phyloP scores from a whole-genome alignment of 2,113 vertebrate species.

The Abramis brama region DNA sequence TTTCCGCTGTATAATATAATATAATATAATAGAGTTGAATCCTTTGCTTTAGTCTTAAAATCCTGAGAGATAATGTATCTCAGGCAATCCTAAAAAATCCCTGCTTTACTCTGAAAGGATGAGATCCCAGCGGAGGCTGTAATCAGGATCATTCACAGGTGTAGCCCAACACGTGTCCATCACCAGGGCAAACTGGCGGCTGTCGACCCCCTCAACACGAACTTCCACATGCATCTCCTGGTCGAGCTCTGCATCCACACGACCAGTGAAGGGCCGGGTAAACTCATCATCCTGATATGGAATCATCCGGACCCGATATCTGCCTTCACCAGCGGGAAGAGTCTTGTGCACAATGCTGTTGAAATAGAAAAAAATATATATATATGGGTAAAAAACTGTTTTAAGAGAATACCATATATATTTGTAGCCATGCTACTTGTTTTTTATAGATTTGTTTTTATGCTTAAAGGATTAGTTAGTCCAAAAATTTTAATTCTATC shows the following conservation, averaged over 20 bases:
- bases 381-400: neutral
- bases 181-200: conserved; percentile 60
- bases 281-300: too few relatives aligned
- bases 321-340: conserved; percentile 61
- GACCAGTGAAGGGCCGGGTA: conserved; percentile 39
- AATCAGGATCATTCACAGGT: conserved; percentile 50
- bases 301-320: too few relatives aligned
- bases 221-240: conserved; percentile 66
- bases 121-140: conserved; percentile 67
- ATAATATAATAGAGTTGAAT: too few relatives aligned
- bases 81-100: neutral
- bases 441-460: too few relatives aligned
- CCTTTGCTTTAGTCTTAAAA: too few relatives aligned
- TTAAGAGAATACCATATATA: too few relatives aligned
- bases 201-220: conserved; percentile 63
- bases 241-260: conserved; percentile 54
- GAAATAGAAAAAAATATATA: neutral
- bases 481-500: too few relatives aligned
- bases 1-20: too few relatives aligned
- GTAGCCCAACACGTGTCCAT: conserved; percentile 75
- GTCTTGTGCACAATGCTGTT: conserved; percentile 62
- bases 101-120: conserved; percentile 62
- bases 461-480: too few relatives aligned
- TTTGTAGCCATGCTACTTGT: too few relatives aligned
- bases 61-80: neutral